These are phyloP conservation scores for Hybos culiciformis DNA, from an alignment of 2,888 invertebrate species.

Conservation along the genomic window DNA sequence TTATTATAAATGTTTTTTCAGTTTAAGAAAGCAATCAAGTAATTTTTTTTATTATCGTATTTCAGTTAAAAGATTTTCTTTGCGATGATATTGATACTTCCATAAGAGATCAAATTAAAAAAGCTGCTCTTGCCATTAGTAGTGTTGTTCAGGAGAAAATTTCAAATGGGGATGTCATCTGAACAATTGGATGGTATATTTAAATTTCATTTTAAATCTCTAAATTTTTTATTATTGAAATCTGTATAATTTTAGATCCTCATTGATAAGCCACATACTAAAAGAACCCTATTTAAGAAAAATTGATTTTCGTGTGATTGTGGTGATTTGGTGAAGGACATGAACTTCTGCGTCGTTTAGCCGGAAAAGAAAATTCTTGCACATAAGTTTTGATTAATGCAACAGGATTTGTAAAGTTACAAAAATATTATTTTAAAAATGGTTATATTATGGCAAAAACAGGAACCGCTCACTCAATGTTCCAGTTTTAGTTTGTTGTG, in stretches of 20 bases:
- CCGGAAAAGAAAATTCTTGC: slow-evolving; percentile 56
- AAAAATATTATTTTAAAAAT: slow-evolving; percentile 75
- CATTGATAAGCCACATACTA: slow-evolving; percentile 57
- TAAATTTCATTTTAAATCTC: slow-evolving; percentile 8
- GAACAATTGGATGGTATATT: slow-evolving; percentile 77
- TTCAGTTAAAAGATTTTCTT: slow-evolving; percentile 55
- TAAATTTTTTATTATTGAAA: background rate
- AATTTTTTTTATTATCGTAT: slow-evolving; percentile 10
- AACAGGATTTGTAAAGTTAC: slow-evolving; percentile 60
- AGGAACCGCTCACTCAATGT: slow-evolving; percentile 79
- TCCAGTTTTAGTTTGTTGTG: slow-evolving; percentile 88
- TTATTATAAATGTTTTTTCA: background rate
- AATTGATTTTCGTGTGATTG: slow-evolving; percentile 58
- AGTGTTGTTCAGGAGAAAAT: slow-evolving; percentile 69
- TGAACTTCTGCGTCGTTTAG: slow-evolving; percentile 60
- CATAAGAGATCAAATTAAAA: slow-evolving; percentile 68
- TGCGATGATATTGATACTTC: slow-evolving; percentile 59
- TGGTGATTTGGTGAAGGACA: slow-evolving; percentile 58
- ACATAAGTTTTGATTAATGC: slow-evolving; percentile 71
- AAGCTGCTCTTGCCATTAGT: slow-evolving; percentile 78
- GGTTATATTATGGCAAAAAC: slow-evolving; percentile 82
- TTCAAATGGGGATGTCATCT: slow-evolving; percentile 66
- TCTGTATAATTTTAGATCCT: slow-evolving; percentile 47
- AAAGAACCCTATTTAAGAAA: slow-evolving; percentile 54
- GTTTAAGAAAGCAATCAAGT: background rate